Evolutionary conservation across 2,888 invertebrate species (phyloP), one percentile per base, ranked within the genome.

Genomic region (Amphipoea lucens): DNA sequence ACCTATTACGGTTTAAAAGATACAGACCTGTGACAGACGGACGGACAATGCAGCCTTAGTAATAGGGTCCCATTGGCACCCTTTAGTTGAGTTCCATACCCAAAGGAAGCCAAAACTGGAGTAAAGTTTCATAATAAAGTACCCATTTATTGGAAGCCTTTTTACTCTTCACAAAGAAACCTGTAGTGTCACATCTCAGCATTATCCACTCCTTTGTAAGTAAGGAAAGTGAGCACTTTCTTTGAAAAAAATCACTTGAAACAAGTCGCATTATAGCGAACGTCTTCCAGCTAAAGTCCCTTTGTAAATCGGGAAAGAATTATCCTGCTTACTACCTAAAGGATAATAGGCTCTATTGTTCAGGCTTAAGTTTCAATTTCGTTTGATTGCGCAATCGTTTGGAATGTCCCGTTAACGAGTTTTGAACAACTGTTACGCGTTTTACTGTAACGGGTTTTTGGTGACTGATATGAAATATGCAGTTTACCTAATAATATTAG

Each of bases 191-290:
- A 81, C 77, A 77, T 85, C 70, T 83, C 69, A 67, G 45, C 72
- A 66, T 85, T 73, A 81, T 77, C 67, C 65, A 78, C 72, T 81
- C 60, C 57, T 83, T 86, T 81, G 63, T 76, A 85, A 85, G 72
- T 72, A 84, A 83, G 76, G 82, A 85, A 83, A 79, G 82, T 76
- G 76, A 89, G 84, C 84, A 83, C 81, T 91, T 86, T 84, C 73
- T 84, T 79, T 57, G 63, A 85, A 90, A 91, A 90, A 91, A 91
- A 92, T 90, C 90, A 90, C 90, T 93, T 90, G 90, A 90, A 91
- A 91, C 91, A 92, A 92, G 88, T 91, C 90, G 88, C 92, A 92
- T 93, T 93, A 92, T 87, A 82, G 69, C 72, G 83, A 90, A 91
- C 85, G 90, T 90, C 92, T 92, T 90, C 86, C 84, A 85, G 87